phyloP scores from a whole-genome alignment of 37 sponge, comb jelly and placozoan species.

The Hormiphora californensis region DNA sequence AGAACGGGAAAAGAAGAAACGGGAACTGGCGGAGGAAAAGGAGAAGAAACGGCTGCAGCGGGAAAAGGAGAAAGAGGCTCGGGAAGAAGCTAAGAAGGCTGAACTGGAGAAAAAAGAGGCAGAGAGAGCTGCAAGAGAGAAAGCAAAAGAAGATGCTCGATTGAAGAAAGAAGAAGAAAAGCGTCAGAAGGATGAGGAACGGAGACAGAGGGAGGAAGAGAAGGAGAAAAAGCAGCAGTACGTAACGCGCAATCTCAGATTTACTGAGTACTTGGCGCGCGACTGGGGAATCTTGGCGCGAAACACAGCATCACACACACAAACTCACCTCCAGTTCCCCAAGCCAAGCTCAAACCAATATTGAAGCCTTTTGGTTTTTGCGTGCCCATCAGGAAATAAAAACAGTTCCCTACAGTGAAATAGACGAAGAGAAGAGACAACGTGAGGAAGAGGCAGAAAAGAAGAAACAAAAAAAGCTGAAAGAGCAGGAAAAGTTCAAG shows the following conservation, averaged over 20 bases:
- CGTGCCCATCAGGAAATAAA: background rate
- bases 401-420: background rate
- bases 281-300: too few species aligned
- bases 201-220: background rate
- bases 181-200: constrained; percentile 19
- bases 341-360: too few species aligned
- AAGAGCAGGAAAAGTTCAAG: constrained; percentile 41
- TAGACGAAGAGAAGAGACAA: background rate
- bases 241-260: too few species aligned
- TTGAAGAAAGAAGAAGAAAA: constrained; percentile 9
- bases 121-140: background rate
- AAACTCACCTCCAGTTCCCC: too few species aligned
- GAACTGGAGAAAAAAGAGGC: constrained; percentile 27
- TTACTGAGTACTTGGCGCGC: too few species aligned
- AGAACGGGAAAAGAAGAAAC: constrained; percentile 36
- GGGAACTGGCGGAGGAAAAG: constrained; percentile 19
- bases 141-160: background rate
- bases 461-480: constrained; percentile 25
- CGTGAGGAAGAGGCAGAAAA: background rate
- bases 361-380: too few species aligned
- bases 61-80: constrained; percentile 37
- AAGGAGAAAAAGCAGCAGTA: constrained; percentile 6
- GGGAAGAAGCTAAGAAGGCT: constrained; percentile 11
- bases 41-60: constrained; percentile 9
- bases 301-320: too few species aligned